Conservation (phyloP, 2,888 invertebrate species). For the Orthosia cruda region DNA sequence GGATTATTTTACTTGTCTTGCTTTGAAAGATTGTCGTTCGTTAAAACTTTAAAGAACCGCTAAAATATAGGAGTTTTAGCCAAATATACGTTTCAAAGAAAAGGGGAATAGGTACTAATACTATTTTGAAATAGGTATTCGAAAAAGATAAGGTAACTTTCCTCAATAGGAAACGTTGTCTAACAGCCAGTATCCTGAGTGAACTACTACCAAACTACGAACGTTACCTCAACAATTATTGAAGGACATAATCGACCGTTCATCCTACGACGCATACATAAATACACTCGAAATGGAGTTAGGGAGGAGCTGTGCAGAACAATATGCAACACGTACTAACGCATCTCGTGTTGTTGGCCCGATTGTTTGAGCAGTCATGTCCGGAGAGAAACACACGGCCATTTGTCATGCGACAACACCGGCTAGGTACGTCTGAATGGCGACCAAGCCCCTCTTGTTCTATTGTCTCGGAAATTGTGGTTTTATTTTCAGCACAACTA, state of each 20-base stretch:
- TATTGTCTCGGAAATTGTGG: constrained; percentile 78
- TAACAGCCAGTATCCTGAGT: not conserved
- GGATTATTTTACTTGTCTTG: not conserved
- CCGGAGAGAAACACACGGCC: constrained; percentile 76
- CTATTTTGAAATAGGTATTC: not conserved
- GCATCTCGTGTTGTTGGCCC: constrained; percentile 62
- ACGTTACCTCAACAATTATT: not conserved
- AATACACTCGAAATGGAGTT: constrained; percentile 36
- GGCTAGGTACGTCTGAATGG: constrained; percentile 76
- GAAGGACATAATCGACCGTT: constrained; percentile 16
- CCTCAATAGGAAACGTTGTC: not conserved
- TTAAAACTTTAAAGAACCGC: not conserved
- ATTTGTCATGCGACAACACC: constrained; percentile 81
- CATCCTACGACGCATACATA: constrained; percentile 21
- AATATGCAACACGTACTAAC: constrained; percentile 62
- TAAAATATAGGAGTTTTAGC: not conserved
- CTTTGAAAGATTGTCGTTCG: not conserved
- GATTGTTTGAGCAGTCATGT: constrained; percentile 77
- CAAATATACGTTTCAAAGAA: not conserved
- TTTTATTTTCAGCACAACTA: no score
- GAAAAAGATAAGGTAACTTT: no score
- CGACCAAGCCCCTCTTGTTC: constrained; percentile 72
- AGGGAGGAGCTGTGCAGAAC: constrained; percentile 38
- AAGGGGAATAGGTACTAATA: not conserved
- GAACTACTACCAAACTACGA: not conserved